These are phyloP conservation scores for Camponotus pennsylvanicus DNA, from an alignment of 1,140 invertebrate species.

Conservation along the genomic window DNA sequence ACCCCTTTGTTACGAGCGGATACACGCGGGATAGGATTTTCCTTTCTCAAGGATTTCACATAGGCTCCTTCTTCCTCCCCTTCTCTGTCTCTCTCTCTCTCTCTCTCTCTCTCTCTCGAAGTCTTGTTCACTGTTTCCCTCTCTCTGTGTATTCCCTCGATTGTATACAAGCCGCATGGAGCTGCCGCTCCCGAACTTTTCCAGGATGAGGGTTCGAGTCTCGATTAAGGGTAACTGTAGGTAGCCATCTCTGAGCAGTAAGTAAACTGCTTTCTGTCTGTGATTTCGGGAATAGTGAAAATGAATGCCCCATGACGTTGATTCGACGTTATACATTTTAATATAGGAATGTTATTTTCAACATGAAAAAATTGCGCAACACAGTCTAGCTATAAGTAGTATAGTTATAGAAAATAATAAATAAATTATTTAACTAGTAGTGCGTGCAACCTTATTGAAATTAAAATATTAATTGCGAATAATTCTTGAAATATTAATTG, in stretches of 20 bases:
- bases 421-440: not conserved
- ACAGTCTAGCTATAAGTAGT: not conserved
- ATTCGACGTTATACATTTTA: slow-evolving; percentile 43
- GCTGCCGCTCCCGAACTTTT: slow-evolving; percentile 60
- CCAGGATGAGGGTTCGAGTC: slow-evolving; percentile 62
- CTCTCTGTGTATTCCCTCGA: slow-evolving; percentile 23
- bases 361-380: not conserved
- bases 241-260: slow-evolving; percentile 54
- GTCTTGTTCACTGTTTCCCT: not conserved
- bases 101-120: slow-evolving; percentile 1
- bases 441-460: not conserved
- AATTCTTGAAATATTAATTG: slow-evolving; percentile 3
- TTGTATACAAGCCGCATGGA: slow-evolving; percentile 54
- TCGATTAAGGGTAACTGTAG: slow-evolving; percentile 64
- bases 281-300: slow-evolving; percentile 33
- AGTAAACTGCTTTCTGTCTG: slow-evolving; percentile 48
- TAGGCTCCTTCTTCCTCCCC: not conserved
- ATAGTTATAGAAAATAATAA: not conserved
- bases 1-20: slow-evolving; percentile 63
- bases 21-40: slow-evolving; percentile 62
- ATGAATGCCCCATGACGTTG: slow-evolving; percentile 4
- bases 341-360: slow-evolving; percentile 7
- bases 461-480: not conserved
- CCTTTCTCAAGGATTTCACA: slow-evolving; percentile 65
- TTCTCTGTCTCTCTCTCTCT: not conserved